A percentile compares a stretch with the other conserved stretches of the same genome.
phyloP scores from a whole-genome alignment of 1,140 invertebrate species.

The Drosophila suzukii region DNA sequence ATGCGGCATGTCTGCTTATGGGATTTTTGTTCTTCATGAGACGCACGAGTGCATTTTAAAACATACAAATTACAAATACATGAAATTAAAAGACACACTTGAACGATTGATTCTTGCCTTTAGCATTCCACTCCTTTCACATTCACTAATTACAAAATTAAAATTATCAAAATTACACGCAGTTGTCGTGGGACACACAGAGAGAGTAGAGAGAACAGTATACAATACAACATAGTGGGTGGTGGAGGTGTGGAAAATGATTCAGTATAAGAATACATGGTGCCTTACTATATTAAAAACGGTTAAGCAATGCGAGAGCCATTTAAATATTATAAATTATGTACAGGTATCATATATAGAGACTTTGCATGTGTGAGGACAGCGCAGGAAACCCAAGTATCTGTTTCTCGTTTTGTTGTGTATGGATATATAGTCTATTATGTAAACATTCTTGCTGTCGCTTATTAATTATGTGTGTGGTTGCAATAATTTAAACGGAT shows the following conservation, averaged over 20 bases:
- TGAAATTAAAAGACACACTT: constrained; percentile 61
- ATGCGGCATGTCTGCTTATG: constrained; percentile 11
- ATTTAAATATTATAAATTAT: constrained; percentile 68
- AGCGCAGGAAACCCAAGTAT: constrained; percentile 72
- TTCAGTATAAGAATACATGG: constrained; percentile 47
- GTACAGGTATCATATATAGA: constrained; percentile 63
- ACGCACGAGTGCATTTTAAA: constrained; percentile 49
- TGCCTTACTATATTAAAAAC: constrained; percentile 45
- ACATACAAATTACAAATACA: constrained; percentile 61
- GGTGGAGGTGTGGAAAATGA: constrained; percentile 8
- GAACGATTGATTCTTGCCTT: constrained; percentile 1
- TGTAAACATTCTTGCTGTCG: constrained; percentile 51
- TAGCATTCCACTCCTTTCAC: constrained; percentile 23
- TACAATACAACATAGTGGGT: constrained; percentile 30
- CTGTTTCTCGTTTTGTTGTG: constrained; percentile 49
- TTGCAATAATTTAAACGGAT: constrained; percentile 79
- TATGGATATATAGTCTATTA: constrained; percentile 43
- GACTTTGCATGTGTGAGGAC: constrained; percentile 44
- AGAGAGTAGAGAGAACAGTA: constrained; percentile 34
- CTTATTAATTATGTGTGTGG: constrained; percentile 52
- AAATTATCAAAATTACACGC: constrained; percentile 72
- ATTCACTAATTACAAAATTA: constrained; percentile 78
- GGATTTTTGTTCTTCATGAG: constrained; percentile 23
- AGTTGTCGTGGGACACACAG: constrained; percentile 44
- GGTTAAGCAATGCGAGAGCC: constrained; percentile 64